Conservation (phyloP, 37 sponge, comb jelly and placozoan species). For the Diacarnus erythraeanus region DNA sequence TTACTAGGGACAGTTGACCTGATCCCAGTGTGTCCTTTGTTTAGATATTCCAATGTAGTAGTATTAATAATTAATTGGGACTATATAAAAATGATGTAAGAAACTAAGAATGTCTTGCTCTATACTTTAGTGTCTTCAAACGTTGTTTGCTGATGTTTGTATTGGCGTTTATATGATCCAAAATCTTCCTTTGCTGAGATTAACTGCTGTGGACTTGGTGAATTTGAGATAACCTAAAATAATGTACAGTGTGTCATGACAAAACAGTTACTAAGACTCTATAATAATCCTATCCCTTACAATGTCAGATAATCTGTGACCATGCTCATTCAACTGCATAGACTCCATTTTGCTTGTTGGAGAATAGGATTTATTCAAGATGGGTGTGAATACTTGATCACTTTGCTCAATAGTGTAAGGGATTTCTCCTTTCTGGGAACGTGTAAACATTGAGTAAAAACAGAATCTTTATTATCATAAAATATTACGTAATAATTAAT, state of each 20-base stretch:
- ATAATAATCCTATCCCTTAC: background rate
- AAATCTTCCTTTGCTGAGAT: conserved; percentile 22
- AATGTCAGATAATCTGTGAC: background rate
- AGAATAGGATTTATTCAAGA: conserved; percentile 22
- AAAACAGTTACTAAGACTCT: background rate
- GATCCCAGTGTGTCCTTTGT: no score
- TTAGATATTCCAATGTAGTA: no score
- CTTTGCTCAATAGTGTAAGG: conserved; percentile 4
- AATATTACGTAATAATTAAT: no score
- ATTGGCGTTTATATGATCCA: conserved; percentile 25
- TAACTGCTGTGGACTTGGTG: background rate
- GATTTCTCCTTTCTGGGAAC: conserved; percentile 29
- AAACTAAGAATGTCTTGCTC: conserved; percentile 25
- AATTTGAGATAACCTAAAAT: conserved; percentile 3
- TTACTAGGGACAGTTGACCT: no score
- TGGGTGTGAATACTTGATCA: conserved; percentile 12
- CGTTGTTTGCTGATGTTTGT: conserved; percentile 43
- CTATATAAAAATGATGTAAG: no score
- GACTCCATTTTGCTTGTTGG: conserved; percentile 5
- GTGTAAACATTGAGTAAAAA: no score
- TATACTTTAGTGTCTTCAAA: conserved; percentile 52
- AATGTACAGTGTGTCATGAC: background rate
- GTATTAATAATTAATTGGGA: no score
- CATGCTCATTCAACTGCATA: background rate
- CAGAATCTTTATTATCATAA: no score